A percentile compares a stretch with the other conserved stretches of the same genome.
phyloP scores from a whole-genome alignment of 2,113 vertebrate genomes.

The Podarcis raffonei region DNA sequence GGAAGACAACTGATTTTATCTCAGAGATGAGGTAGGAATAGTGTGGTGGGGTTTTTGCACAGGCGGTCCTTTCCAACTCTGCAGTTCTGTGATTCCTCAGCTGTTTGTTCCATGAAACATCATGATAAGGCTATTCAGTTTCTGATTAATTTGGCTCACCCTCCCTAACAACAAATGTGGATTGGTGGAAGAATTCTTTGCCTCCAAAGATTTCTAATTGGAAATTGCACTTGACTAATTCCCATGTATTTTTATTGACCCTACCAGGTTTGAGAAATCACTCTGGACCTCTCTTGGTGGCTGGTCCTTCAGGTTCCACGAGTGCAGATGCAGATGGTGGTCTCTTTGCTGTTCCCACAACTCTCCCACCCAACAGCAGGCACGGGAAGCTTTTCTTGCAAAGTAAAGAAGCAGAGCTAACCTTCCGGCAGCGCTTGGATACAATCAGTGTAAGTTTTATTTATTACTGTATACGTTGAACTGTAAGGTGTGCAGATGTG shows the following conservation, averaged over 20 bases:
- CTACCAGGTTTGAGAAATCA: conserved; percentile 85
- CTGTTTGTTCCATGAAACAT: background rate
- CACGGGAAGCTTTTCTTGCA: conserved; percentile 92
- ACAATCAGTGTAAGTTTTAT: conserved; percentile 90
- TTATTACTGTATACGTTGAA: background rate
- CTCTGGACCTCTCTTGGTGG: conserved; percentile 86
- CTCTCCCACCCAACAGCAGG: conserved; percentile 93
- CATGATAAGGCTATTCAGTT: background rate
- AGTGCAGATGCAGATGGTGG: conserved; percentile 83
- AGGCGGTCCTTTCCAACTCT: too few relatives aligned
- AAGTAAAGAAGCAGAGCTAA: conserved; percentile 91
- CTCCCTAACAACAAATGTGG: background rate
- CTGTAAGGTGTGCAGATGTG: background rate
- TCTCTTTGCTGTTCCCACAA: conserved; percentile 94
- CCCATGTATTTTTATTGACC: background rate
- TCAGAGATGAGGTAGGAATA: too few relatives aligned
- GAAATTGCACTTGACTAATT: background rate
- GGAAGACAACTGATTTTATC: too few relatives aligned
- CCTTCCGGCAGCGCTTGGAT: conserved; percentile 91
- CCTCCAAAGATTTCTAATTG: background rate
- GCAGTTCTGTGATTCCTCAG: background rate
- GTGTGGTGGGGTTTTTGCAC: too few relatives aligned
- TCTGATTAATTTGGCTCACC: background rate
- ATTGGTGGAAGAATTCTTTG: background rate
- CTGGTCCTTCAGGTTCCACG: conserved; percentile 72